These are phyloP conservation scores for Trachops cirrhosus DNA, from an alignment of 2,797 vertebrate genomes.

Conservation along the genomic window DNA sequence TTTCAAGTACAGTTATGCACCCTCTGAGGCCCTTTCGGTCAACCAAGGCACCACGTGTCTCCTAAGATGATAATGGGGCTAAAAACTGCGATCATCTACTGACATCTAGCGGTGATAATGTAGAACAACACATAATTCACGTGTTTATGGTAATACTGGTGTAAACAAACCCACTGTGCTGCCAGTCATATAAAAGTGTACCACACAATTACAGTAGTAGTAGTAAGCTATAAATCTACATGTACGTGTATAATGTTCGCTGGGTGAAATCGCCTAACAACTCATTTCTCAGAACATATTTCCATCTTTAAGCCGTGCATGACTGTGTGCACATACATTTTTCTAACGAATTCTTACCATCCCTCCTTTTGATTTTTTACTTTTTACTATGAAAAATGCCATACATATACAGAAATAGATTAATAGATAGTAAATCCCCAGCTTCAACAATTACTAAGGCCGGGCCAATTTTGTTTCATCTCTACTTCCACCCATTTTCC, in stretches of 20 bases:
- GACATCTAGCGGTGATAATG: background rate
- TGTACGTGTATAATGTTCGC: background rate
- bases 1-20: background rate
- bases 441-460: background rate
- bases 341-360: constrained; percentile 5
- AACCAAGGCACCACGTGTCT: background rate
- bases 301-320: background rate
- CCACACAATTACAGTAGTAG: background rate
- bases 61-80: background rate
- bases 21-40: background rate
- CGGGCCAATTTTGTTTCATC: background rate
- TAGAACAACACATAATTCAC: background rate
- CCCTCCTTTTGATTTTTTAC: background rate
- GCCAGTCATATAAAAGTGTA: background rate
- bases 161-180: background rate
- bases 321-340: background rate
- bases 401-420: background rate
- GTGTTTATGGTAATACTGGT: background rate
- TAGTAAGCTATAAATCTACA: background rate
- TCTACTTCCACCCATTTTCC: background rate
- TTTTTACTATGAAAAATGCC: background rate
- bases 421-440: background rate
- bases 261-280: background rate
- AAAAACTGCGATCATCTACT: background rate
- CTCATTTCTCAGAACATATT: background rate